These are phyloP conservation scores for Gadus chalcogrammus DNA, from an alignment of 2,113 vertebrate species.

Conservation along the genomic window DNA sequence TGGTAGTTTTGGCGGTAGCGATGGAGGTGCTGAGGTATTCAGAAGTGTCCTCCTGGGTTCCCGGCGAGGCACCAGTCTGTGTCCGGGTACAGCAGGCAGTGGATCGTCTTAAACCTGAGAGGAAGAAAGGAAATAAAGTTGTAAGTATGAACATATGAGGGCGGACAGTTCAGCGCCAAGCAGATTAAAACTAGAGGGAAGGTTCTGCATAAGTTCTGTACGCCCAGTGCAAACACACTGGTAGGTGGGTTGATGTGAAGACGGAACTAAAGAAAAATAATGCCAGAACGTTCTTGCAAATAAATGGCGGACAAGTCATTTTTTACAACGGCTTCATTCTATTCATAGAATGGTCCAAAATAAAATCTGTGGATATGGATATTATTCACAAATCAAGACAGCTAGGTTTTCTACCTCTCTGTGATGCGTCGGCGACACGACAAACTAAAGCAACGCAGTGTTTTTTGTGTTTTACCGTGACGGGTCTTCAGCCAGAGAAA, in stretches of 20 bases:
- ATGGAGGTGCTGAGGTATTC: background rate
- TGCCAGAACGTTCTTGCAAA: background rate
- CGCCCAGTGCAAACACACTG: no score
- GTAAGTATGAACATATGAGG: background rate
- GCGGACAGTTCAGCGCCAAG: no score
- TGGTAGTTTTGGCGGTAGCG: background rate
- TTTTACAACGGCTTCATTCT: no score
- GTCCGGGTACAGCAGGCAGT: conserved; percentile 91
- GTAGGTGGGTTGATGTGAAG: no score
- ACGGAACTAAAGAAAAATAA: background rate
- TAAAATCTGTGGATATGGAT: no score
- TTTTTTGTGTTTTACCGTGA: conserved; percentile 74
- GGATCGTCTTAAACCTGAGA: conserved; percentile 88
- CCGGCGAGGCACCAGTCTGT: conserved; percentile 84
- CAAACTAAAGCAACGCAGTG: no score
- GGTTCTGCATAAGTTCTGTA: no score
- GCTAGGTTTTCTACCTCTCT: no score
- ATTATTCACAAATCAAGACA: no score
- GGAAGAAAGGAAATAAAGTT: background rate
- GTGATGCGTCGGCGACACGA: no score
- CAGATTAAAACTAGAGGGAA: no score
- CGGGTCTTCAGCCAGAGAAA: conserved; percentile 87
- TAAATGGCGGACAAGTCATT: background rate
- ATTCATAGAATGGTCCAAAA: background rate
- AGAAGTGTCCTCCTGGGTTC: conserved; percentile 33